These are phyloP conservation scores for Aricia artaxerxes DNA, from an alignment of 2,888 invertebrate species.

Conservation along the genomic window DNA sequence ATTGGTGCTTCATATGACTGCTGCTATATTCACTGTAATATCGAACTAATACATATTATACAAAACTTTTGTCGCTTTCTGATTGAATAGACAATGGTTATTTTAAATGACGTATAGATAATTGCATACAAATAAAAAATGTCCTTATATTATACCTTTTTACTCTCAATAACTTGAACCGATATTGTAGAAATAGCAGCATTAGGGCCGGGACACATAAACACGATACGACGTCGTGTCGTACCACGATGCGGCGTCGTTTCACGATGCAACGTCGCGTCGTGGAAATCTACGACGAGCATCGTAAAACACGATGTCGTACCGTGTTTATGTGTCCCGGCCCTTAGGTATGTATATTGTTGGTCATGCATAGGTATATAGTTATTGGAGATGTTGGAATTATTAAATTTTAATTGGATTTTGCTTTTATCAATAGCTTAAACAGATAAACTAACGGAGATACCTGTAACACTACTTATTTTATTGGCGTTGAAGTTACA, in stretches of 20 bases:
- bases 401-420: background rate
- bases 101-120: background rate
- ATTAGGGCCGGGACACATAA: background rate
- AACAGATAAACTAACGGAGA: background rate
- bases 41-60: background rate
- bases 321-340: too few species aligned
- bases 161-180: background rate
- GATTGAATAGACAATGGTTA: background rate
- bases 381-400: background rate
- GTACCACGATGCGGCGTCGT: too few species aligned
- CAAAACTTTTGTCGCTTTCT: background rate
- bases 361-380: background rate
- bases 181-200: constrained; percentile 3
- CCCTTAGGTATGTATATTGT: background rate
- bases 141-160: background rate
- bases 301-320: too few species aligned
- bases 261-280: too few species aligned
- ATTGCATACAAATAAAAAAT: background rate
- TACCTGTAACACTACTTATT: background rate
- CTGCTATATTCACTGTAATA: constrained; percentile 12
- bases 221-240: too few species aligned
- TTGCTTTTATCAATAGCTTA: background rate
- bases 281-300: too few species aligned
- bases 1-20: background rate
- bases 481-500: background rate